phyloP scores from a whole-genome alignment of 2,888 invertebrate genomes.

The Ennomos quercinarius region DNA sequence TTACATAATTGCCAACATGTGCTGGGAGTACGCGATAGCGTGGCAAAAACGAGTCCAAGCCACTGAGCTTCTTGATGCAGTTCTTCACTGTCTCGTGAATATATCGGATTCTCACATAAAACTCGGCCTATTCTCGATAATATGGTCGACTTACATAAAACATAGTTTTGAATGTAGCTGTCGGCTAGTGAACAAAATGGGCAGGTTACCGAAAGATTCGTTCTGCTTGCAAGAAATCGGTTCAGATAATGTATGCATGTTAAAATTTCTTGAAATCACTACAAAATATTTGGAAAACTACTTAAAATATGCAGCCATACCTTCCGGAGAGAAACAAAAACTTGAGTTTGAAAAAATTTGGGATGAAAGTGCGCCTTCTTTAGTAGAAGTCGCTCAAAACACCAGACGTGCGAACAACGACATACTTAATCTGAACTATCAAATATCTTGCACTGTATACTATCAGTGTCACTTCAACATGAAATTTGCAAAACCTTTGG shows the following conservation, averaged over 20 bases:
- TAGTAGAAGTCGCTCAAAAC: conserved; percentile 91
- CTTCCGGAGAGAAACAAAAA: conserved; percentile 64
- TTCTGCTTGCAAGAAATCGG: conserved; percentile 92
- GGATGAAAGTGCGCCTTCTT: conserved; percentile 88
- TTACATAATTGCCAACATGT: conserved; percentile 93
- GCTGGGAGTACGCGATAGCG: conserved; percentile 95
- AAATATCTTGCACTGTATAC: conserved; percentile 90
- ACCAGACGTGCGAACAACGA: conserved; percentile 91
- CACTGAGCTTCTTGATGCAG: conserved; percentile 88
- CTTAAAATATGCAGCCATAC: conserved; percentile 67
- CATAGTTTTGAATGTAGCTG: conserved; percentile 91
- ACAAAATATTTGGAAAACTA: conserved; percentile 80
- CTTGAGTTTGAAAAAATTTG: conserved; percentile 87
- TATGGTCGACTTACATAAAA: conserved; percentile 96
- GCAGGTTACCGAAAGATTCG: conserved; percentile 94
- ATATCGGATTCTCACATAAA: conserved; percentile 88
- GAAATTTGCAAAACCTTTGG: conserved; percentile 89
- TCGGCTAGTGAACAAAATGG: conserved; percentile 91
- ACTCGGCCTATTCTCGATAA: conserved; percentile 92
- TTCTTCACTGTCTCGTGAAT: conserved; percentile 88
- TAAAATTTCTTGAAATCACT: conserved; percentile 74
- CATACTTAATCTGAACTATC: conserved; percentile 92
- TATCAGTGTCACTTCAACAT: conserved; percentile 92
- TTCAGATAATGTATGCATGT: conserved; percentile 87
- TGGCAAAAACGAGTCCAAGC: conserved; percentile 93